Base-by-base conservation (phyloP, 2,797 vertebrate species). In the Melanotaenia trifasciata region DNA sequence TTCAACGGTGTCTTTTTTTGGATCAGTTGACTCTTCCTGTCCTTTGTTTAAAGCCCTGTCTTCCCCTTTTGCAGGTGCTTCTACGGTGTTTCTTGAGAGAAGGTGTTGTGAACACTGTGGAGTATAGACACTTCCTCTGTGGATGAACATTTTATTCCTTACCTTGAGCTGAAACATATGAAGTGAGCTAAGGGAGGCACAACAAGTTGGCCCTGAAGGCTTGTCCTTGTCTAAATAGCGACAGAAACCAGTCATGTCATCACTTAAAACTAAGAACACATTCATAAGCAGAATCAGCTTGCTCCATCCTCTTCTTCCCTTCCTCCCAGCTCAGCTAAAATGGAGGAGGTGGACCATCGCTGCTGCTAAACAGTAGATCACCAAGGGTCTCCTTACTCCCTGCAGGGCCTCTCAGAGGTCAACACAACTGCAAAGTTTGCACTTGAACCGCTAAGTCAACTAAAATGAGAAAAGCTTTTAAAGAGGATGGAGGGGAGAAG, bases 381-480 rank as follows among this genome's bases (percentile, higher is more conserved):
- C 64, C 70, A 78, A 76, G 88, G 90, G 87, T 91, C 88, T 86
- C 83, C 70, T 78, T 76, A 84, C 82, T 91, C 89, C 87, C 90
- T 66, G 79, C 88, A 90, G 87, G 91, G 87, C 84, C 83, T 85
- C 60, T 79, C 22, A 69, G 78, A 84, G 90, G 88, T 93, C 91
- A 90, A 69, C 85, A 51, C 88, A 84, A 86, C 87, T 86, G 91
- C 86, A 94, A 92, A 91, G 89, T 93, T 93, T 90, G 79, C 76
- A 89, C 85, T 90, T 91, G 83, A 92, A 90, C 91, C 33, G 56
- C 77, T 90, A 88, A 93, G 91, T 93, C 89, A 80, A 90, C 84
- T 83, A 70, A 92, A 93, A 93, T 88, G 86, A 91, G 89, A 62
- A 30, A 91, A 84, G 79, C 80, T 83, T 89, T 89, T 87, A 70